These are phyloP conservation scores for Elaphurus davidianus DNA, from an alignment of 2,113 vertebrate species.

Conservation along the genomic window DNA sequence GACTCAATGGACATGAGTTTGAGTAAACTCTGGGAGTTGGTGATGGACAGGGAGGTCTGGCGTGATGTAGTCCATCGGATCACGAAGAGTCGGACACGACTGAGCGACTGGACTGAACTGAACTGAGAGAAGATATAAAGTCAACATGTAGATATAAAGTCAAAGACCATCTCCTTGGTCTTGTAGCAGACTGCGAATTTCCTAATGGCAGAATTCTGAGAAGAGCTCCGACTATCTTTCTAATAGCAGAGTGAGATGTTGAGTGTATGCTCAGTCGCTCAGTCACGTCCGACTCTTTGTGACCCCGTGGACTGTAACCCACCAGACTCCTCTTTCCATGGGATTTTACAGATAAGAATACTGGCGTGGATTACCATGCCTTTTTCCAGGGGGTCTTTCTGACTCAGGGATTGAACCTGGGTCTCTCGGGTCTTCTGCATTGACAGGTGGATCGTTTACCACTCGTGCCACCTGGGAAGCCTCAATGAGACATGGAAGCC, in stretches of 20 bases:
- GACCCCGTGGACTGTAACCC: neutral
- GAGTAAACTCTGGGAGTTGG: neutral
- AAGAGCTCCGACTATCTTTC: neutral
- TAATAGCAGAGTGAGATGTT: neutral
- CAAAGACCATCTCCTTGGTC: neutral
- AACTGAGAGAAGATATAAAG: neutral
- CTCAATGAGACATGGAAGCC: neutral
- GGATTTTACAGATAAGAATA: neutral
- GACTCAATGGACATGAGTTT: neutral
- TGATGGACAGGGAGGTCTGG: neutral
- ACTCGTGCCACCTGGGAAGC: neutral
- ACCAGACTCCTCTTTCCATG: neutral
- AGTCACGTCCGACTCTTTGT: neutral
- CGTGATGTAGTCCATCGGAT: rapidly evolving
- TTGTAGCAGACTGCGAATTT: neutral
- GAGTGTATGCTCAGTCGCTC: neutral
- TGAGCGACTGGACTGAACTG: rapidly evolving
- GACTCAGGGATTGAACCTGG: neutral
- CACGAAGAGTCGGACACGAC: rapidly evolving
- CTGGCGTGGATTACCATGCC: neutral
- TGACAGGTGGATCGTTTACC: neutral
- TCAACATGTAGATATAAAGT: neutral
- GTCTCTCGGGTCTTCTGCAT: neutral
- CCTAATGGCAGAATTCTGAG: neutral
- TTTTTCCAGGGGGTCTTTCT: neutral